Percentiles rank a stretch among this genome's conserved stretches.
Conservation (phyloP, 2,888 invertebrate genomes). For the Epinotia demarniana region DNA sequence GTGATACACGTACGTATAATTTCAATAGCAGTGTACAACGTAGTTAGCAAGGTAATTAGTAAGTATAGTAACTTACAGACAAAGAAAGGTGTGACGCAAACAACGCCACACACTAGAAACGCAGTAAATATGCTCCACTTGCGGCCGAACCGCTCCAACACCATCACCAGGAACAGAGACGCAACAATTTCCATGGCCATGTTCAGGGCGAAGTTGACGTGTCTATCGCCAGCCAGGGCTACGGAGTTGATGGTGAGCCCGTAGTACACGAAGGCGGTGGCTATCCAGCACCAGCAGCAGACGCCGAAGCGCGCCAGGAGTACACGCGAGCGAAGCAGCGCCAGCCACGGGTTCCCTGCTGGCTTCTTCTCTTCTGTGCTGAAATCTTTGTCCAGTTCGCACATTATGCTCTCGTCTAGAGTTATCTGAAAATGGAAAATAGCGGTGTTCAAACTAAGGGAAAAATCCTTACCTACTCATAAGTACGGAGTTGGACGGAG, state of each 20-base stretch:
- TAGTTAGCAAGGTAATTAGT: neutral
- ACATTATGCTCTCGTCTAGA: slow-evolving; percentile 65
- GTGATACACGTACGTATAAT: neutral
- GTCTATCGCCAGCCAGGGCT: slow-evolving; percentile 88
- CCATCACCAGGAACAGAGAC: slow-evolving; percentile 76
- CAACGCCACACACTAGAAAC: slow-evolving; percentile 69
- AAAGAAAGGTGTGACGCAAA: slow-evolving; percentile 70
- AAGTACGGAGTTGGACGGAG: too few relatives aligned
- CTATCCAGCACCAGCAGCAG: slow-evolving; percentile 87
- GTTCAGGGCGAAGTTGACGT: slow-evolving; percentile 87
- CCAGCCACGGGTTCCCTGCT: slow-evolving; percentile 61
- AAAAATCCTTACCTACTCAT: too few relatives aligned
- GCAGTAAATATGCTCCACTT: slow-evolving; percentile 69
- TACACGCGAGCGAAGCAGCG: slow-evolving; percentile 63
- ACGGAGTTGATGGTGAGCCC: slow-evolving; percentile 92
- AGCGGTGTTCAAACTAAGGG: neutral
- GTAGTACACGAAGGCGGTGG: slow-evolving; percentile 91
- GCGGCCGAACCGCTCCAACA: slow-evolving; percentile 74
- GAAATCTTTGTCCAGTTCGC: slow-evolving; percentile 53
- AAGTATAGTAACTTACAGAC: slow-evolving; percentile 63
- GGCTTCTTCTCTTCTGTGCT: slow-evolving; percentile 41
- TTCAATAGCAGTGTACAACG: neutral
- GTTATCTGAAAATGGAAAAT: slow-evolving; percentile 55
- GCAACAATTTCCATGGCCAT: slow-evolving; percentile 80
- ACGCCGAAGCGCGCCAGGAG: slow-evolving; percentile 64